Conservation (phyloP, 2,888 invertebrate species). For the Isotomurus palustris region DNA sequence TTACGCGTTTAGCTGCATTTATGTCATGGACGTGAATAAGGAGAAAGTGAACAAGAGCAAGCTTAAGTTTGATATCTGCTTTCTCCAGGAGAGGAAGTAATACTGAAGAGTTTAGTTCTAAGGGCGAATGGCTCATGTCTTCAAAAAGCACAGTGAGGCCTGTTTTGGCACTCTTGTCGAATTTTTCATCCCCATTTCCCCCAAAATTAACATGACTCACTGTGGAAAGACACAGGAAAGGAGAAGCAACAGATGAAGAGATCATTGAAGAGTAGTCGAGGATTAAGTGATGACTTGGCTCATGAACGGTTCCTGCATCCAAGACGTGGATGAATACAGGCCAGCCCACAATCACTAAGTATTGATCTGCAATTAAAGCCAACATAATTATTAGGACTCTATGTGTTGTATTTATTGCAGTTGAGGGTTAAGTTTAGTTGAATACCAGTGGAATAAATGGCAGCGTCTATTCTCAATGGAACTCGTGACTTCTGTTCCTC, state of each 20-base stretch:
- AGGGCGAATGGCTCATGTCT: constrained; percentile 19
- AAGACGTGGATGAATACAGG: constrained; percentile 78
- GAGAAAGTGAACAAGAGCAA: constrained; percentile 77
- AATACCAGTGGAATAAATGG: constrained; percentile 34
- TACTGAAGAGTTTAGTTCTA: constrained; percentile 28
- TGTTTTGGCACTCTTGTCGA: constrained; percentile 4
- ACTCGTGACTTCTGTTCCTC: neutral
- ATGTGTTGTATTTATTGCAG: no score
- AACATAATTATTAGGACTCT: no score
- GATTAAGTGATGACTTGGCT: constrained; percentile 58
- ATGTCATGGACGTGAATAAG: constrained; percentile 71
- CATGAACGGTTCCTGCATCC: constrained; percentile 76
- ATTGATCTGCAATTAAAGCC: constrained; percentile 63
- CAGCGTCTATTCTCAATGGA: constrained; percentile 32
- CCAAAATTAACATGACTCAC: no score
- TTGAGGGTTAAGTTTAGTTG: neutral
- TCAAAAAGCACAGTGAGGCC: constrained; percentile 18
- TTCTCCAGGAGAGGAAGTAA: constrained; percentile 28
- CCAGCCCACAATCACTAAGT: constrained; percentile 75
- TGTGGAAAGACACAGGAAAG: constrained; percentile 4
- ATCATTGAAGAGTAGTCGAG: constrained; percentile 21
- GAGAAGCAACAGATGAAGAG: neutral
- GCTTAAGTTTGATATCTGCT: constrained; percentile 42
- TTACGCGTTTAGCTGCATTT: constrained; percentile 68
- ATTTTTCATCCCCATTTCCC: neutral